phyloP scores from a whole-genome alignment of 2,797 vertebrate genomes.

The Pampus argenteus region DNA sequence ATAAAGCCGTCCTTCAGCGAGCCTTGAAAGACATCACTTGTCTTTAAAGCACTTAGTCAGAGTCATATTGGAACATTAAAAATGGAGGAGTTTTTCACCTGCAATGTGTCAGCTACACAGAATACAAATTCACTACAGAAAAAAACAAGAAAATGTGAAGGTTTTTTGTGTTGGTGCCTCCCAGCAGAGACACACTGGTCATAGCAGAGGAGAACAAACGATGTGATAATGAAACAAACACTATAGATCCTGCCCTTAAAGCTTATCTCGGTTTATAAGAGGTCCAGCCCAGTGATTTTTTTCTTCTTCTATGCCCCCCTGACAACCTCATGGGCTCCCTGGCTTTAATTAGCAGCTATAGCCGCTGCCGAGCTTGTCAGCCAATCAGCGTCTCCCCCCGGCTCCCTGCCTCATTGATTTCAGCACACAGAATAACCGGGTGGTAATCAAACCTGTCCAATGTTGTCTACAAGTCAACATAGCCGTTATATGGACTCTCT shows the following conservation, averaged over 20 bases:
- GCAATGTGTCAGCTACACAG: constrained; percentile 15
- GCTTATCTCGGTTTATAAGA: constrained; percentile 44
- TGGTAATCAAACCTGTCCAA: constrained; percentile 62
- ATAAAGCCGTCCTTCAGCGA: constrained; percentile 50
- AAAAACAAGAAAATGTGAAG: neutral
- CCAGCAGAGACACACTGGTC: constrained; percentile 24
- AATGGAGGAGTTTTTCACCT: constrained; percentile 19
- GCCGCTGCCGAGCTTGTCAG: constrained; percentile 44
- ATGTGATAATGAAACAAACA: constrained; percentile 53
- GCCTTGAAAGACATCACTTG: constrained; percentile 24
- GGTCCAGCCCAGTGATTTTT: constrained; percentile 40
- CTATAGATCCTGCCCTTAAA: constrained; percentile 14
- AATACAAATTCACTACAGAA: constrained; percentile 1
- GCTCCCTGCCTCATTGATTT: constrained; percentile 70
- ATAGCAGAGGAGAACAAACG: constrained; percentile 43
- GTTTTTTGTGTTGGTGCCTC: neutral
- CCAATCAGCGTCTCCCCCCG: constrained; percentile 55
- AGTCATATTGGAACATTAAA: constrained; percentile 34
- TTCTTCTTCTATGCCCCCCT: constrained; percentile 38
- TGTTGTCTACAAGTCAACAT: constrained; percentile 33
- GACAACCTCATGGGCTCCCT: constrained; percentile 39
- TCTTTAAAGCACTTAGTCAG: constrained; percentile 35
- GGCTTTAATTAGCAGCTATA: constrained; percentile 72
- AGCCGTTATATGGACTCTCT: constrained; percentile 16
- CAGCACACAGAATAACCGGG: constrained; percentile 49